Evolutionary conservation across 1,140 invertebrate species (phyloP).

Genomic region (Pseudomyrmex concolor): DNA sequence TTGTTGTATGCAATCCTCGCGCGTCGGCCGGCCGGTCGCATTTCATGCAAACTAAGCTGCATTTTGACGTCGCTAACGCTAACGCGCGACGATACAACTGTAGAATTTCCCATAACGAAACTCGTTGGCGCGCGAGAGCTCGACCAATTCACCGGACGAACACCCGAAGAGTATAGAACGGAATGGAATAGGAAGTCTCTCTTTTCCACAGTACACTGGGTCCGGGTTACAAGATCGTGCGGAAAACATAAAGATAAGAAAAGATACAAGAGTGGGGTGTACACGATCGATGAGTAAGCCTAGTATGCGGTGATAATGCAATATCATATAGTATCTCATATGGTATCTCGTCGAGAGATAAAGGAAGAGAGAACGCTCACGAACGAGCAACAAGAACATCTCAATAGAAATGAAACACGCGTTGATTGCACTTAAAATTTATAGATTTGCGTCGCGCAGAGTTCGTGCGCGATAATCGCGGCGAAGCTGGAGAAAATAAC

Average conservation of each 20-base stretch:
- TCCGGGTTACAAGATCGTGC: constrained; percentile 38
- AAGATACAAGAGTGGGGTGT: not conserved
- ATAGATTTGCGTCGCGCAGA: constrained; percentile 6
- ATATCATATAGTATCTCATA: constrained; percentile 7
- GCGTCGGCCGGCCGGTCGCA: constrained; percentile 25
- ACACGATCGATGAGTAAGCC: constrained; percentile 52
- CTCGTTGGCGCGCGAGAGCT: constrained; percentile 57
- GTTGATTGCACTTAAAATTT: constrained; percentile 51
- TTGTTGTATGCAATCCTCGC: constrained; percentile 30
- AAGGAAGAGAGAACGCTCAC: not conserved
- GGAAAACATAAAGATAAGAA: constrained; percentile 54
- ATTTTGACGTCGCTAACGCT: constrained; percentile 52
- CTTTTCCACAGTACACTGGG: constrained; percentile 31
- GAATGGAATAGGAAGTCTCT: constrained; percentile 45
- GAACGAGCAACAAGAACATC: constrained; percentile 20
- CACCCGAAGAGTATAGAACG: not conserved
- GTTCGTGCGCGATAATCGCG: constrained; percentile 28
- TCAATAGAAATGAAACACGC: constrained; percentile 35
- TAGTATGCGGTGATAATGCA: constrained; percentile 27
- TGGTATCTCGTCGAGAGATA: not conserved
- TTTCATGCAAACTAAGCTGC: constrained; percentile 58
- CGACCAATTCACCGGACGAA: not conserved
- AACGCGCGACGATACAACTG: constrained; percentile 68
- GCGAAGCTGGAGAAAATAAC: not conserved
- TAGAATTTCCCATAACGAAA: constrained; percentile 74